phyloP scores from a whole-genome alignment of 2,797 vertebrate genomes.

The Spinus pinus region DNA sequence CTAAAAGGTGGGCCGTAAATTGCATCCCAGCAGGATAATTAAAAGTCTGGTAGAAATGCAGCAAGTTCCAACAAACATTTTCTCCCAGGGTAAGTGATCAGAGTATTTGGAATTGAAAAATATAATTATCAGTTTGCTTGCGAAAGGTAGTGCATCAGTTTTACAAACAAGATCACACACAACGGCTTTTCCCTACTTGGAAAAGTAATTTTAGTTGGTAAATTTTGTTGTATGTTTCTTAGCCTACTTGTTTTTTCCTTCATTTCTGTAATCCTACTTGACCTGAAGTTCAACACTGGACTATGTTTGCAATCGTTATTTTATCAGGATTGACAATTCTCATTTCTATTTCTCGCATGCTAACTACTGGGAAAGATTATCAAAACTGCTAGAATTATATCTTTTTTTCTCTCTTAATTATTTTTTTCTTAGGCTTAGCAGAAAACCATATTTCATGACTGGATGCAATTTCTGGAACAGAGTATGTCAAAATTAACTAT shows the following conservation, averaged over 20 bases:
- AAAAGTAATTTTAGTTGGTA: background rate
- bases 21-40: conserved; percentile 29
- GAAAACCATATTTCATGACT: background rate
- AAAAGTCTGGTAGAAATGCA: background rate
- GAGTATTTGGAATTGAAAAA: conserved; percentile 6
- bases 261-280: background rate
- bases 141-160: background rate
- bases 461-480: background rate
- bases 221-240: background rate
- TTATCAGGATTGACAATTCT: background rate
- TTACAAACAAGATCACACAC: background rate
- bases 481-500: background rate
- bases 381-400: background rate
- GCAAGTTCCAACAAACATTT: conserved; percentile 16
- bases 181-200: background rate
- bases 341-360: background rate
- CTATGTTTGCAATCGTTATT: background rate
- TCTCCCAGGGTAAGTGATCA: conserved; percentile 2
- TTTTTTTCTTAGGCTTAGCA: background rate
- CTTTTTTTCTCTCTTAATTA: background rate
- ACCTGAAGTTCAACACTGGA: background rate
- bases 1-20: conserved; percentile 4
- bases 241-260: background rate
- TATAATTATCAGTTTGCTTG: background rate
- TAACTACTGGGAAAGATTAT: background rate